Evolutionary conservation across 2,113 vertebrate species (phyloP).

Genomic region (Odocoileus virginianus): DNA sequence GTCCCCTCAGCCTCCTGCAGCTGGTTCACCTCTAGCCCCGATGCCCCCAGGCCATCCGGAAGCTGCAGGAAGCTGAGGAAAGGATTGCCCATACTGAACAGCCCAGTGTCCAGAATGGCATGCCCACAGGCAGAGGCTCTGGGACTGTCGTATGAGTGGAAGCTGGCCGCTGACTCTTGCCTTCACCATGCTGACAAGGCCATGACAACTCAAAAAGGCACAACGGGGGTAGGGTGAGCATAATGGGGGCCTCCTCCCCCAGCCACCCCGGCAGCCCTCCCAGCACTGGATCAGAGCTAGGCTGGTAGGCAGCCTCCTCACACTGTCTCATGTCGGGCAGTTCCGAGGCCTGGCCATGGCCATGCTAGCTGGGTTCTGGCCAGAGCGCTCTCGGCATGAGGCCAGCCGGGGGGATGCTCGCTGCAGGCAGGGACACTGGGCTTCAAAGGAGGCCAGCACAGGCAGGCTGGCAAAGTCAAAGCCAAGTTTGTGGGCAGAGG

Average conservation of each 20-base stretch:
- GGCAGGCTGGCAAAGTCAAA: background rate
- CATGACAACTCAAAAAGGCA: background rate
- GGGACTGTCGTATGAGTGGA: background rate
- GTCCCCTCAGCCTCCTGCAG: accelerated
- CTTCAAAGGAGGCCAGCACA: background rate
- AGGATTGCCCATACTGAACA: background rate
- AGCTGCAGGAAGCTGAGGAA: background rate
- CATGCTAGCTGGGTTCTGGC: background rate
- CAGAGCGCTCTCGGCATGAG: background rate
- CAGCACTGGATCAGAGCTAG: accelerated
- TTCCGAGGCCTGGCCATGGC: background rate
- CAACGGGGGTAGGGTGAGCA: background rate
- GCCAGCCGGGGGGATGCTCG: accelerated
- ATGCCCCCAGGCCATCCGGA: background rate
- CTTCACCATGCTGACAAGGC: accelerated
- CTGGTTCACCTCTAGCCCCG: background rate
- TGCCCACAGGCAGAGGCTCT: background rate
- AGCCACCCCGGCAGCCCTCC: too few species aligned
- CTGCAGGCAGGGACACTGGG: background rate
- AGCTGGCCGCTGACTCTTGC: background rate
- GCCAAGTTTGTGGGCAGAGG: background rate
- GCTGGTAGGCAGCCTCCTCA: background rate
- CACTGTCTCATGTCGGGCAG: accelerated
- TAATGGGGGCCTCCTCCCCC: accelerated
- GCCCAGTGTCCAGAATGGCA: accelerated